phyloP scores from a whole-genome alignment of 53 echinoderm and acorn worm genomes.

The Paracentrotus lividus region DNA sequence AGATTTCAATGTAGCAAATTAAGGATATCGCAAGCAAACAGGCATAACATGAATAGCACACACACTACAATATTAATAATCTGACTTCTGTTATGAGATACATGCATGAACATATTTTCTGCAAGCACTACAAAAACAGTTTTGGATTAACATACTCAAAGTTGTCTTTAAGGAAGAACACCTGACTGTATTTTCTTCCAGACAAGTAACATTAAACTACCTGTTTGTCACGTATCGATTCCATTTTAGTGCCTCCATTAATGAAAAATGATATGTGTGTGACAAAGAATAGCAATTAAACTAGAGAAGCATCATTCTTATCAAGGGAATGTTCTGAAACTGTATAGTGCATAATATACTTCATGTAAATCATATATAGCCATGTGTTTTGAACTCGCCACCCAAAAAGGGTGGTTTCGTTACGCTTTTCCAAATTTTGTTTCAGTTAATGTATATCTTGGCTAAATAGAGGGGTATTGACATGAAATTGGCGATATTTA shows the following conservation, averaged over 20 bases:
- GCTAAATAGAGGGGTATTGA: too few species aligned
- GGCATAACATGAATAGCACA: too few species aligned
- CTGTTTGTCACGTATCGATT: neutral
- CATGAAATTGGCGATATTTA: too few species aligned
- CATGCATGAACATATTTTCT: too few species aligned
- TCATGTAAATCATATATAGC: neutral
- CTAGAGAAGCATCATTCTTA: neutral
- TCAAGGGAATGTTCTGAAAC: neutral
- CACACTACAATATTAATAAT: too few species aligned
- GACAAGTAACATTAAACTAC: neutral
- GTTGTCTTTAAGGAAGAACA: neutral
- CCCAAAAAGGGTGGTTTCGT: too few species aligned
- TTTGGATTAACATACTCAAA: neutral
- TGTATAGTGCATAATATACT: neutral
- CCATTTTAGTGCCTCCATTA: slow-evolving; percentile 1
- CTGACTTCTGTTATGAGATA: too few species aligned
- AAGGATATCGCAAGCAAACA: too few species aligned
- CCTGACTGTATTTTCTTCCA: neutral
- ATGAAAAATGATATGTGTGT: slow-evolving; percentile 21
- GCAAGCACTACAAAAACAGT: neutral
- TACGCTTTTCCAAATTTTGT: too few species aligned
- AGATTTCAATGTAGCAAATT: too few species aligned
- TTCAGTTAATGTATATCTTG: too few species aligned
- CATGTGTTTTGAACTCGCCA: too few species aligned
- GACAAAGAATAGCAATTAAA: slow-evolving; percentile 36